Evolutionary conservation across 2,888 invertebrate species (phyloP).

Genomic region (Tiliacea aurago): DNA sequence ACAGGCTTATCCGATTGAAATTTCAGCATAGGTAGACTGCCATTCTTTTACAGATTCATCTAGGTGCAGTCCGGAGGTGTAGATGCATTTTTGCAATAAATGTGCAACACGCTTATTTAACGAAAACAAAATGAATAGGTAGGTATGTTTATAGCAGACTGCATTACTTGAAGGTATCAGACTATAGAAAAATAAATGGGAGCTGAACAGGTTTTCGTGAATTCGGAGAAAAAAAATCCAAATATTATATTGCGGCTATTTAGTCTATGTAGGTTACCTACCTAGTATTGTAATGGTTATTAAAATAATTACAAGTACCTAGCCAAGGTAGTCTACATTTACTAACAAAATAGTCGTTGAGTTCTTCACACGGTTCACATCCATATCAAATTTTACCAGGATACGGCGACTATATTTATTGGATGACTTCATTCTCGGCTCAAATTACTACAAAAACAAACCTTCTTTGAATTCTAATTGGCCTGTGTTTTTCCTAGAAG

Average conservation of each 20-base stretch:
- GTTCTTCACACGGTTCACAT: too few relatives aligned
- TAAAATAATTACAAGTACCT: not conserved
- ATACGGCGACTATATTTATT: slow-evolving; percentile 37
- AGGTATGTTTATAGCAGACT: not conserved
- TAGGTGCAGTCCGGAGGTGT: not conserved
- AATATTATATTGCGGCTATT: too few relatives aligned
- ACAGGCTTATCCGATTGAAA: slow-evolving; percentile 24
- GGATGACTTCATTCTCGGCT: slow-evolving; percentile 45
- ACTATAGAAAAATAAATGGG: not conserved
- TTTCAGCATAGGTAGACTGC: slow-evolving; percentile 6
- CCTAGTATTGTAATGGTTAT: not conserved
- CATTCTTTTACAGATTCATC: slow-evolving; percentile 16
- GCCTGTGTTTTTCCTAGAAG: slow-evolving; percentile 53
- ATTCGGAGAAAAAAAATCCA: not conserved
- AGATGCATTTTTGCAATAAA: slow-evolving; percentile 1
- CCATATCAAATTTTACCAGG: slow-evolving; percentile 28
- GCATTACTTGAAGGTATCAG: not conserved
- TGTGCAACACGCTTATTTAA: not conserved
- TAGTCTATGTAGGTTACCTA: not conserved
- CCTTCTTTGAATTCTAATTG: slow-evolving; percentile 63
- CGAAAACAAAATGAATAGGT: not conserved
- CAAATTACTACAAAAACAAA: slow-evolving; percentile 65
- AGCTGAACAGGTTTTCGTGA: not conserved
- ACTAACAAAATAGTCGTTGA: not conserved
- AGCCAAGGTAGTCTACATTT: not conserved